Evolutionary conservation across 2,888 invertebrate genomes (phyloP).

Genomic region (Eupsilia transversa): DNA sequence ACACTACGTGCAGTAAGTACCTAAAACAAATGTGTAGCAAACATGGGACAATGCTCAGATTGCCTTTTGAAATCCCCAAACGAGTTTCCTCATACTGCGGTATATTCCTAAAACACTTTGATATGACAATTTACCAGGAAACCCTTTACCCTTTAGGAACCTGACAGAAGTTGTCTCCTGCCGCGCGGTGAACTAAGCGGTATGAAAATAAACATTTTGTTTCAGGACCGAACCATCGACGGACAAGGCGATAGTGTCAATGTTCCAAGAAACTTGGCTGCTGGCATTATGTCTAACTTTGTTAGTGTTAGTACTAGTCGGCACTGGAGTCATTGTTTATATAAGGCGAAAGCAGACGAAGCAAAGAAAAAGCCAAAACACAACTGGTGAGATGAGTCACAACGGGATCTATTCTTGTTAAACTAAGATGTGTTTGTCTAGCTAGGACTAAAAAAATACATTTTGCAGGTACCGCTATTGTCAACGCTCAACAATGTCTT

Average conservation of each 20-base stretch:
- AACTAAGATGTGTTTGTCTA: slow-evolving; percentile 31
- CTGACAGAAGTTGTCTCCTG: slow-evolving; percentile 52
- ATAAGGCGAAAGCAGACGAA: slow-evolving; percentile 83
- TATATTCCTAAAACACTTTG: slow-evolving; percentile 11
- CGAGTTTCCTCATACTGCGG: neutral
- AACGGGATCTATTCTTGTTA: slow-evolving; percentile 22
- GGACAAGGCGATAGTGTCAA: slow-evolving; percentile 87
- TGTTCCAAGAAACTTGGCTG: slow-evolving; percentile 89
- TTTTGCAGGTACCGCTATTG: slow-evolving; percentile 81
- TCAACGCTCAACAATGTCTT: slow-evolving; percentile 87
- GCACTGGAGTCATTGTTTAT: slow-evolving; percentile 83
- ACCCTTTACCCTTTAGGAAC: slow-evolving; percentile 20
- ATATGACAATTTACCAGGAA: slow-evolving; percentile 24
- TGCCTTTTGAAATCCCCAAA: slow-evolving; percentile 14
- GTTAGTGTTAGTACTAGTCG: slow-evolving; percentile 83
- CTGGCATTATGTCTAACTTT: slow-evolving; percentile 84
- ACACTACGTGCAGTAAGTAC: slow-evolving; percentile 69
- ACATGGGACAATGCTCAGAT: neutral
- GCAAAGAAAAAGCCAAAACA: slow-evolving; percentile 84
- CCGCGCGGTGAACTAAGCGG: slow-evolving; percentile 50
- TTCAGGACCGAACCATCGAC: slow-evolving; percentile 88
- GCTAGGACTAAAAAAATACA: slow-evolving; percentile 16
- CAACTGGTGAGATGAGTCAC: slow-evolving; percentile 77
- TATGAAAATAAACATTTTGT: slow-evolving; percentile 70
- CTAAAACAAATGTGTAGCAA: neutral